phyloP scores from a whole-genome alignment of 2,888 invertebrate genomes.

The Pristionchus entomophagus region DNA sequence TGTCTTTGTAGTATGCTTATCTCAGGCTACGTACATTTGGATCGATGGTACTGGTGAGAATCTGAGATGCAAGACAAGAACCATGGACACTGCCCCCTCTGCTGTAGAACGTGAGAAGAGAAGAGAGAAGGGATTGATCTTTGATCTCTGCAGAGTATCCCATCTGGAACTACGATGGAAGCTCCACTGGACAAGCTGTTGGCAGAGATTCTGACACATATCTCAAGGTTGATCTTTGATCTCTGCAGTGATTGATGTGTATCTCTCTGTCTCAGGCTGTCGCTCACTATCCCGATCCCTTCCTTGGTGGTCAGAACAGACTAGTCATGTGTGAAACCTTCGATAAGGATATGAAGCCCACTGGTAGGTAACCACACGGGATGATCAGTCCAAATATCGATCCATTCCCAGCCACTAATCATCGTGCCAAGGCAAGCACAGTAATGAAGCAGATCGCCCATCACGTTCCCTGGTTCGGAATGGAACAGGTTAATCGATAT shows the following conservation, averaged over 20 bases:
- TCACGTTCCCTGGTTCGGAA: constrained; percentile 77
- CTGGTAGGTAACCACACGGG: constrained; percentile 79
- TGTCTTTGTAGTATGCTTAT: too few species aligned
- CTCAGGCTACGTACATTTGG: constrained; percentile 89
- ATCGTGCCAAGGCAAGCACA: constrained; percentile 53
- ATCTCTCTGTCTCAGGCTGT: constrained; percentile 58
- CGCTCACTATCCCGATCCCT: constrained; percentile 70
- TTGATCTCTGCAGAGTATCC: constrained; percentile 80
- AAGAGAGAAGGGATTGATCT: background rate
- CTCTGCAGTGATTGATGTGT: background rate
- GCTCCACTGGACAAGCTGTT: constrained; percentile 86
- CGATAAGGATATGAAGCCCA: constrained; percentile 88
- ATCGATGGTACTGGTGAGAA: constrained; percentile 95
- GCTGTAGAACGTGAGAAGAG: constrained; percentile 77
- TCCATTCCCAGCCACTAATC: constrained; percentile 57
- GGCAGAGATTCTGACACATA: constrained; percentile 77
- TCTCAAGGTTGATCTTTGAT: constrained; percentile 59
- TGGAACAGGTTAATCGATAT: constrained; percentile 76
- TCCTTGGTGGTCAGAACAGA: constrained; percentile 65
- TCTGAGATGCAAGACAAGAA: constrained; percentile 89
- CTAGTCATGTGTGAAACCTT: constrained; percentile 80
- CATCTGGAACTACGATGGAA: constrained; percentile 94
- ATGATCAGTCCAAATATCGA: background rate
- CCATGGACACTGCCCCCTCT: constrained; percentile 86
- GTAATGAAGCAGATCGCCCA: constrained; percentile 56